Percentiles rank a stretch among this genome's conserved stretches.
phyloP scores from a whole-genome alignment of 1,140 invertebrate genomes.

The Galendromus occidentalis region DNA sequence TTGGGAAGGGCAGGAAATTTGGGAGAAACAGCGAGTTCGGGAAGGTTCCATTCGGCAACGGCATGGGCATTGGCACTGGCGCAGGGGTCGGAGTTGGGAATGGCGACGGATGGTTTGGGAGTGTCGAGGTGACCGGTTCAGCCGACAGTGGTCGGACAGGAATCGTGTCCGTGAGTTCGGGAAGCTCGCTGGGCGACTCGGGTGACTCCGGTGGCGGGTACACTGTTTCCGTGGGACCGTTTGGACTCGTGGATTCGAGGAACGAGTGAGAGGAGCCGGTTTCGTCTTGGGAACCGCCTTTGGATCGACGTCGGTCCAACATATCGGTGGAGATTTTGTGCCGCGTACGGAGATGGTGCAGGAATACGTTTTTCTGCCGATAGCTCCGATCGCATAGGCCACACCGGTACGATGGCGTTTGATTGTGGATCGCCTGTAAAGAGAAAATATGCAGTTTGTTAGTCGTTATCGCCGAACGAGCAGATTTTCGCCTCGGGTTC shows the following conservation, averaged over 20 bases:
- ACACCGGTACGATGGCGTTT: constrained; percentile 12
- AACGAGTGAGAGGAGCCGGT: not conserved
- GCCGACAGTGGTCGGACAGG: not conserved
- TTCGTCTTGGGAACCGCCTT: constrained; percentile 4
- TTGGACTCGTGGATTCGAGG: not conserved
- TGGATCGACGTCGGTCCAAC: constrained; percentile 12
- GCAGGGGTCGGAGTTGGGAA: too few relatives aligned
- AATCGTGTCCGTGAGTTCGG: not conserved
- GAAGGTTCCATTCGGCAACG: not conserved
- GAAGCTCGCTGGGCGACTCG: not conserved
- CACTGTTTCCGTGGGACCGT: not conserved
- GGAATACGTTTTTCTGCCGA: constrained; percentile 16
- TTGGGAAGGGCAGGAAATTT: not conserved
- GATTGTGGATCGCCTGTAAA: constrained; percentile 2
- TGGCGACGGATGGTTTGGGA: not conserved
- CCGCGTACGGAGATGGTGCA: constrained; percentile 12
- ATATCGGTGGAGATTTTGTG: constrained; percentile 14
- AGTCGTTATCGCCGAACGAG: too few relatives aligned
- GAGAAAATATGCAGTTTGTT: too few relatives aligned
- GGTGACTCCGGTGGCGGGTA: not conserved
- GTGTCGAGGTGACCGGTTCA: not conserved
- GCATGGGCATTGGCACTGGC: not conserved
- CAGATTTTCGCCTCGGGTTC: too few relatives aligned
- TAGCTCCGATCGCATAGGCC: constrained; percentile 13
- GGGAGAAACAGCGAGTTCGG: not conserved